Evolutionary conservation across 2,113 vertebrate species (phyloP).

Genomic region (Lycaon pictus): DNA sequence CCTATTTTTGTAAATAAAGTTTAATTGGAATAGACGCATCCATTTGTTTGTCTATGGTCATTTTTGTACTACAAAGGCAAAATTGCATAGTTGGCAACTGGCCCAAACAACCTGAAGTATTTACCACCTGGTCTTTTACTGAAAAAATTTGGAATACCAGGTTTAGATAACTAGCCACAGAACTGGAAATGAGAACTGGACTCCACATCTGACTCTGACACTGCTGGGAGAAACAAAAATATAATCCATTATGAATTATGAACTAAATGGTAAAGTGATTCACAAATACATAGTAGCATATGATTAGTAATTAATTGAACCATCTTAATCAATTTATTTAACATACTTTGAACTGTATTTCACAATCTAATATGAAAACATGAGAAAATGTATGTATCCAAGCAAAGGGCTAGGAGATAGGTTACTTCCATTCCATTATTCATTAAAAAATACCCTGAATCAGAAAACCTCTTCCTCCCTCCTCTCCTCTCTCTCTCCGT

Average conservation of each 20-base stretch:
- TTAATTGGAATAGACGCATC: not conserved
- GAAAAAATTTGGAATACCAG: not conserved
- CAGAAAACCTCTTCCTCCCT: not conserved
- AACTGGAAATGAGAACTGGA: not conserved
- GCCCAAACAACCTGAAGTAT: not conserved
- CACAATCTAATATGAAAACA: constrained; percentile 5
- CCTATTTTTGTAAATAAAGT: constrained; percentile 17
- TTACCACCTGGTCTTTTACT: not conserved
- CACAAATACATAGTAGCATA: not conserved
- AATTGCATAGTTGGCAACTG: not conserved
- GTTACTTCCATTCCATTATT: not conserved
- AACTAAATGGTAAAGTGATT: constrained; percentile 4
- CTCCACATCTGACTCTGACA: not conserved
- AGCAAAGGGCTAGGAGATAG: not conserved
- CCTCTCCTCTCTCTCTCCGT: not conserved
- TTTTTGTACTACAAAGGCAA: not conserved
- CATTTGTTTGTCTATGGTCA: constrained; percentile 3
- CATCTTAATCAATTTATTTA: constrained; percentile 25
- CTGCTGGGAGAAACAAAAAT: not conserved
- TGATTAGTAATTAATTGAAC: not conserved
- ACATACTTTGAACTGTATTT: constrained; percentile 11
- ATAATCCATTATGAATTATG: not conserved
- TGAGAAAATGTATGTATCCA: not conserved
- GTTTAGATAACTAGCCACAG: not conserved
- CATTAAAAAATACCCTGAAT: not conserved